Evolutionary conservation across 2,797 vertebrate species (phyloP).

Genomic region (Podarcis lilfordi): DNA sequence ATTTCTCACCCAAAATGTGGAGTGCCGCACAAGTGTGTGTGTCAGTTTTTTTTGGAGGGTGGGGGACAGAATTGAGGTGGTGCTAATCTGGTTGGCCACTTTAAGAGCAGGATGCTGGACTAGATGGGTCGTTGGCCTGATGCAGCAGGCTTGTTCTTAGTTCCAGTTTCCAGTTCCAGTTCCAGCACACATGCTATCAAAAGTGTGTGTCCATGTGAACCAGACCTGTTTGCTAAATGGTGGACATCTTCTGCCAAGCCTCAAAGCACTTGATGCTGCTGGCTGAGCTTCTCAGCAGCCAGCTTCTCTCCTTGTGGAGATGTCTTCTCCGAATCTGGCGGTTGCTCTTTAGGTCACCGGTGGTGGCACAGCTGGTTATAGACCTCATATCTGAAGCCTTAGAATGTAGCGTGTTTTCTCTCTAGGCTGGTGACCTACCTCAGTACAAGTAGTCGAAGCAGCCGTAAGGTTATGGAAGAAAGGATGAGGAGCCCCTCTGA

Average conservation of each 20-base stretch:
- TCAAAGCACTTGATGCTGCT: not conserved
- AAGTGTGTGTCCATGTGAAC: not conserved
- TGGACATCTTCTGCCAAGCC: too few species aligned
- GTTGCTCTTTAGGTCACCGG: not conserved
- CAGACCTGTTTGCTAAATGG: not conserved
- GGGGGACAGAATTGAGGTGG: too few species aligned
- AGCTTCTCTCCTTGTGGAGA: not conserved
- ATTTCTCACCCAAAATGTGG: not conserved
- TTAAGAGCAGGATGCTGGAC: too few species aligned
- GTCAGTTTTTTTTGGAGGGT: too few species aligned
- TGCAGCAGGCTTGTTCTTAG: too few species aligned
- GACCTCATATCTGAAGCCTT: slow-evolving; percentile 45
- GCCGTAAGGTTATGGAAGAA: slow-evolving; percentile 52
- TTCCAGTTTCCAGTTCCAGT: not conserved
- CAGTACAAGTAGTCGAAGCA: slow-evolving; percentile 69
- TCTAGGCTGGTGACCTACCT: slow-evolving; percentile 79
- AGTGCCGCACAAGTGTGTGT: not conserved
- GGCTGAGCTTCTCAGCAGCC: not conserved
- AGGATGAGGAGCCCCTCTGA: not conserved
- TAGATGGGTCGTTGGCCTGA: too few species aligned
- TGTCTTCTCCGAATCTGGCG: not conserved
- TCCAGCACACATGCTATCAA: not conserved
- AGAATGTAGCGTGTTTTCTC: slow-evolving; percentile 11
- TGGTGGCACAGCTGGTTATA: not conserved
- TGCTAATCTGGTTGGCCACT: not conserved